A percentile compares a stretch with the other conserved stretches of the same genome.
Evolutionary conservation across 2,113 vertebrate genomes (phyloP).

Genomic region (Enhydra lutris): DNA sequence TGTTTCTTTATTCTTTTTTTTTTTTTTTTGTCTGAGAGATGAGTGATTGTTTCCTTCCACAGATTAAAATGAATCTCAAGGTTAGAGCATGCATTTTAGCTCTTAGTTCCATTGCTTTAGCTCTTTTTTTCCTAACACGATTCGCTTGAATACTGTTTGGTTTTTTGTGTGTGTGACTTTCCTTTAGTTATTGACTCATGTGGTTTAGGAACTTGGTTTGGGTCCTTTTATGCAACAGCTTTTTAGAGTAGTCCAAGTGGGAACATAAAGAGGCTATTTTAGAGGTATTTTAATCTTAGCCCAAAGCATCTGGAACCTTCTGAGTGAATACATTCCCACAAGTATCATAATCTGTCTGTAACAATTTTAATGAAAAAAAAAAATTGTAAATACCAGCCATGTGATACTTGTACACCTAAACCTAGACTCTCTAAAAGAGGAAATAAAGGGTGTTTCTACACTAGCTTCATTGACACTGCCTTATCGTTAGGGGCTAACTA

Average conservation of each 20-base stretch:
- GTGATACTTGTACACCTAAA: not conserved
- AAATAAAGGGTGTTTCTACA: not conserved
- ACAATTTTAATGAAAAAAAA: not conserved
- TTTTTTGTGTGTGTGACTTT: not conserved
- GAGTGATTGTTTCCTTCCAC: conserved; percentile 40
- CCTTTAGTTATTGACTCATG: not conserved
- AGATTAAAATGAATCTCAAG: conserved; percentile 47
- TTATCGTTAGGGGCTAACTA: not conserved
- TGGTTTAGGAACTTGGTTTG: not conserved
- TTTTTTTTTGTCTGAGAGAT: not conserved
- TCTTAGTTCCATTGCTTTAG: not conserved
- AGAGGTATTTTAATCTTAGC: not conserved
- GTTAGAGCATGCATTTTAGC: not conserved
- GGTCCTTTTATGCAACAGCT: not conserved
- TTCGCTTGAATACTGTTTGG: not conserved
- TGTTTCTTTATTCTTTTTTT: not conserved
- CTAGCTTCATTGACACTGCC: not conserved
- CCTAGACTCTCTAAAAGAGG: not conserved
- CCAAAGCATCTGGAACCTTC: not conserved
- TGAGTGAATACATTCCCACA: not conserved
- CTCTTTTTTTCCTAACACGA: not conserved
- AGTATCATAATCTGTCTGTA: not conserved
- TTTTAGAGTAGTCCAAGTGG: not conserved
- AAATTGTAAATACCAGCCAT: not conserved
- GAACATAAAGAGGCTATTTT: not conserved